phyloP scores from a whole-genome alignment of 1,140 invertebrate genomes.

The Sarcophaga bullata region DNA sequence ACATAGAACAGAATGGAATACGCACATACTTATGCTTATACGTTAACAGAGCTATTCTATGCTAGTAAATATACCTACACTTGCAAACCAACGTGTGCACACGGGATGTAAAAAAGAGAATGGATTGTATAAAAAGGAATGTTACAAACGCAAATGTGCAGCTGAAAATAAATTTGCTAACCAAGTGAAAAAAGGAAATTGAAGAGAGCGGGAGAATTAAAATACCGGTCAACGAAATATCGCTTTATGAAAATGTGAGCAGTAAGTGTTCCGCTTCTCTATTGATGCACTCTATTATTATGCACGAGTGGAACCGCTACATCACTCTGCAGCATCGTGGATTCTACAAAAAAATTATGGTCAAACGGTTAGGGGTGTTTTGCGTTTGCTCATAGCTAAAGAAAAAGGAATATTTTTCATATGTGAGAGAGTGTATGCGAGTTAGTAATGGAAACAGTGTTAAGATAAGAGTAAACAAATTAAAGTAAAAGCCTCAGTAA shows the following conservation, averaged over 20 bases:
- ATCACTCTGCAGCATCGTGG: not conserved
- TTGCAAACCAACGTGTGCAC: no score
- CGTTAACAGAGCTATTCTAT: no score
- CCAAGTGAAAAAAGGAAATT: not conserved
- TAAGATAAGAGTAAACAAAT: slow-evolving; percentile 33
- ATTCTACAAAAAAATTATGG: not conserved
- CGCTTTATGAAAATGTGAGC: slow-evolving; percentile 23
- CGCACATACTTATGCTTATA: not conserved
- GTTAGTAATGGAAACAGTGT: not conserved
- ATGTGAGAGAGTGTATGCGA: not conserved
- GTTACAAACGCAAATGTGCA: not conserved
- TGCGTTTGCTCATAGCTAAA: not conserved
- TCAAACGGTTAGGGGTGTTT: not conserved
- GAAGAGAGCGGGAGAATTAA: not conserved
- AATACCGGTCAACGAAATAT: slow-evolving; percentile 30
- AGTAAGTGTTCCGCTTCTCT: slow-evolving; percentile 26
- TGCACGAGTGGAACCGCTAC: not conserved
- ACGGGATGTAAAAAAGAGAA: no score
- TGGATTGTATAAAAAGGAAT: not conserved
- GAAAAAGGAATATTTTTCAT: not conserved
- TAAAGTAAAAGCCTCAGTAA: slow-evolving; percentile 24
- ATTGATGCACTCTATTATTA: slow-evolving; percentile 31
- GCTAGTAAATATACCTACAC: no score
- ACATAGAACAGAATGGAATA: not conserved
- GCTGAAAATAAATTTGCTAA: not conserved